Evolutionary conservation across 2,797 vertebrate species (phyloP).

Genomic region (Epinephelus malabaricus): DNA sequence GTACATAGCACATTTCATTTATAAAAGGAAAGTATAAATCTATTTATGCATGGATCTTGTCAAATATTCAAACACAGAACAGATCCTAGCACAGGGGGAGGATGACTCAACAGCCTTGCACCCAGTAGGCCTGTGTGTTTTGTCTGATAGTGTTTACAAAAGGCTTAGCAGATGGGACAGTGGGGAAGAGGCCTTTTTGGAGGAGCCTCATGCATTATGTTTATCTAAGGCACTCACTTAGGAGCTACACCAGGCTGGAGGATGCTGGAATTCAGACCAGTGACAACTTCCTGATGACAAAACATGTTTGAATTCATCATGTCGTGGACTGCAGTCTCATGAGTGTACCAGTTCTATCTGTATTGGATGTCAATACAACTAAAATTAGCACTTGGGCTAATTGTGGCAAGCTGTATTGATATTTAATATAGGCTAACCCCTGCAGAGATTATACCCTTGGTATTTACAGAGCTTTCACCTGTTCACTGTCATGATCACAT

Average conservation of each 20-base stretch:
- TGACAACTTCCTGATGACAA: constrained; percentile 22
- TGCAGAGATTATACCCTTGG: background rate
- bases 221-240: constrained; percentile 30
- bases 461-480: constrained; percentile 21
- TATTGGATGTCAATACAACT: background rate
- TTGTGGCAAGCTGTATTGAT: constrained; percentile 18
- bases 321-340: constrained; percentile 8
- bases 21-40: constrained; percentile 3
- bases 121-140: constrained; percentile 47
- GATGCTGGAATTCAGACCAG: constrained; percentile 14
- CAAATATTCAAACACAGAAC: constrained; percentile 33
- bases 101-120: constrained; percentile 35
- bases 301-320: constrained; percentile 29
- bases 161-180: constrained; percentile 56
- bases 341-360: background rate
- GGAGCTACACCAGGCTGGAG: constrained; percentile 27
- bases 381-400: constrained; percentile 2
- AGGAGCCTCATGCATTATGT: constrained; percentile 42
- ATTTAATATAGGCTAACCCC: constrained; percentile 2
- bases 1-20: constrained; percentile 2
- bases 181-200: constrained; percentile 35
- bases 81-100: constrained; percentile 22
- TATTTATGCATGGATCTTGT: constrained; percentile 13
- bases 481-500: constrained; percentile 29
- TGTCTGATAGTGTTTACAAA: constrained; percentile 65